phyloP scores from a whole-genome alignment of 2,888 invertebrate species.

The Euclidia mi region DNA sequence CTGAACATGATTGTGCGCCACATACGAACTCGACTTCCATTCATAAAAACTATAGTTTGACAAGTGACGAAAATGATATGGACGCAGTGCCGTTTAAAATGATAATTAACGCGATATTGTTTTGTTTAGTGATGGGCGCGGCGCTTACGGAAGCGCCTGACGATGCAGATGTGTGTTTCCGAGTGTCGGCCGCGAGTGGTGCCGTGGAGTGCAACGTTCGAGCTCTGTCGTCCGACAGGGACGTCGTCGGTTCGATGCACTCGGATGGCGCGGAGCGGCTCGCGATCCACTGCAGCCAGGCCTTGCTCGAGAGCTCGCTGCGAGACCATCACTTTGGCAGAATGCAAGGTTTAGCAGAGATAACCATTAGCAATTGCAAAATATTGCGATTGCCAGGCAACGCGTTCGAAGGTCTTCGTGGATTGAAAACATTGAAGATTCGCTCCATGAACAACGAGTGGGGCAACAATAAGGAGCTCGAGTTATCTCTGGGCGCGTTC shows the following conservation, averaged over 20 bases:
- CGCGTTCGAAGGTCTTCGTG: constrained; percentile 94
- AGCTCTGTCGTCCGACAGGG: constrained; percentile 92
- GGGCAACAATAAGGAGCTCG: constrained; percentile 92
- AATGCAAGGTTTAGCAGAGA: constrained; percentile 94
- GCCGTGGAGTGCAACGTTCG: constrained; percentile 91
- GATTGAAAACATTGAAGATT: constrained; percentile 94
- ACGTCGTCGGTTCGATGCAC: constrained; percentile 91
- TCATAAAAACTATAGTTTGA: constrained; percentile 75
- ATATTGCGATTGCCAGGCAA: constrained; percentile 93
- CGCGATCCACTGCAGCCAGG: constrained; percentile 92
- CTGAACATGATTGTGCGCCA: constrained; percentile 79
- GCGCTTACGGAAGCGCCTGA: constrained; percentile 87
- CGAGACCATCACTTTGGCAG: constrained; percentile 93
- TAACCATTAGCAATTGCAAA: constrained; percentile 94
- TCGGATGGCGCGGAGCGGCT: constrained; percentile 94
- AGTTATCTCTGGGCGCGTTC: constrained; percentile 93
- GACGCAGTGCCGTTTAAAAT: constrained; percentile 87
- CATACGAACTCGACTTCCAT: constrained; percentile 72
- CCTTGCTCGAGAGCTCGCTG: constrained; percentile 92
- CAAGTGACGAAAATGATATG: constrained; percentile 87
- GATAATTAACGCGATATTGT: constrained; percentile 87
- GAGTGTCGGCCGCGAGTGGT: constrained; percentile 80
- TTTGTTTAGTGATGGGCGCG: constrained; percentile 89
- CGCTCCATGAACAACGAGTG: constrained; percentile 95
- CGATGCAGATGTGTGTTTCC: constrained; percentile 84